Conservation (phyloP, 2,888 invertebrate species). For the Synergus umbraculus region DNA sequence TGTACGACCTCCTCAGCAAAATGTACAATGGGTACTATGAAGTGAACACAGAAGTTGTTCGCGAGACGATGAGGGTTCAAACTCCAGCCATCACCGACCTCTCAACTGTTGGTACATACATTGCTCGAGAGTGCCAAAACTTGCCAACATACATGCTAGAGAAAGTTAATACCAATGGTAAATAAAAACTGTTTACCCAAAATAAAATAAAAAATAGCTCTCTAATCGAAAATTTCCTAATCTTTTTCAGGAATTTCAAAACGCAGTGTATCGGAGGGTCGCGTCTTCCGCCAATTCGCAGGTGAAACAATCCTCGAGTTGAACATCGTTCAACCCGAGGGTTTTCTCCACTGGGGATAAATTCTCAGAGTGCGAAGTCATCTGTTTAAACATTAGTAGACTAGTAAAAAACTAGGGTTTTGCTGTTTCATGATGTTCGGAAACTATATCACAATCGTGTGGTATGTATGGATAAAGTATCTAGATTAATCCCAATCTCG, state of each 20-base stretch:
- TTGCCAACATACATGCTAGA: slow-evolving; percentile 87
- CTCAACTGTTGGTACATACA: slow-evolving; percentile 83
- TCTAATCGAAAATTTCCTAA: slow-evolving; percentile 17
- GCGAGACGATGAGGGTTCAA: slow-evolving; percentile 87
- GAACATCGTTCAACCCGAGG: slow-evolving; percentile 79
- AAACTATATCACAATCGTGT: slow-evolving; percentile 39
- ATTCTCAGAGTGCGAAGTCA: slow-evolving; percentile 37
- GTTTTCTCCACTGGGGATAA: slow-evolving; percentile 77
- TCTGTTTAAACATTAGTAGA: slow-evolving; percentile 48
- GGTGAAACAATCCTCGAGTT: slow-evolving; percentile 87
- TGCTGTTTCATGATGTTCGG: slow-evolving; percentile 56
- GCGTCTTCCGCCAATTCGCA: slow-evolving; percentile 86
- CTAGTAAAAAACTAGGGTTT: slow-evolving; percentile 53
- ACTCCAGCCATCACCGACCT: slow-evolving; percentile 84
- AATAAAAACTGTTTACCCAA: slow-evolving; percentile 65
- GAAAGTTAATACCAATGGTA: slow-evolving; percentile 82
- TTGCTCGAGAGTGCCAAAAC: slow-evolving; percentile 84
- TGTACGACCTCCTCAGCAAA: slow-evolving; percentile 88
- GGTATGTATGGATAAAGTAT: slow-evolving; percentile 19
- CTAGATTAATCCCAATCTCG: slow-evolving; percentile 9
- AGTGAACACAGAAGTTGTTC: slow-evolving; percentile 88
- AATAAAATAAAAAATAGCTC: neutral
- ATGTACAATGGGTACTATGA: slow-evolving; percentile 89
- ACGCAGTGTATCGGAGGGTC: slow-evolving; percentile 74
- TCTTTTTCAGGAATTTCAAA: slow-evolving; percentile 61